Evolutionary conservation across 2,113 vertebrate species (phyloP).

Genomic region (Cairina moschata): DNA sequence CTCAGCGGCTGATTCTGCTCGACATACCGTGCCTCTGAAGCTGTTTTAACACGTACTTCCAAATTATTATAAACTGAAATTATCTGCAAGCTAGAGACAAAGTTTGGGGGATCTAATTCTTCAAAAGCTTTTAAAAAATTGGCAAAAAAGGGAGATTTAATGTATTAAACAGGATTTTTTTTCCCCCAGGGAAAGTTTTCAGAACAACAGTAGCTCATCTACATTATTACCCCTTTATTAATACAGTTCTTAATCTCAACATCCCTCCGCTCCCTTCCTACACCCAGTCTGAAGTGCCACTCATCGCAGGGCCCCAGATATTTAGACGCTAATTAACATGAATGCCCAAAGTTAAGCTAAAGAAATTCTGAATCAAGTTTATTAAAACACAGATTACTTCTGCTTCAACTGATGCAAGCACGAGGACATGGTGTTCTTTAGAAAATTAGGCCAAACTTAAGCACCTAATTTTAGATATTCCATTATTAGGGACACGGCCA

Average conservation of each 20-base stretch:
- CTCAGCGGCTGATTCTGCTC: background rate
- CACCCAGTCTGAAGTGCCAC: rapidly evolving
- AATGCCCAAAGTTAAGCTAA: background rate
- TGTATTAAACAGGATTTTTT: background rate
- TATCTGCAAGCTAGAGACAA: background rate
- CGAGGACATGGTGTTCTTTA: background rate
- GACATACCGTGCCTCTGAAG: background rate
- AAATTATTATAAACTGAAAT: background rate
- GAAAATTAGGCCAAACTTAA: conserved; percentile 25
- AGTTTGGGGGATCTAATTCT: background rate
- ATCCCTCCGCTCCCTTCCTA: background rate
- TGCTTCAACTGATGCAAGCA: background rate
- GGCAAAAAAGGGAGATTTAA: background rate
- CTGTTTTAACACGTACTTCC: background rate
- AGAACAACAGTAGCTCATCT: background rate
- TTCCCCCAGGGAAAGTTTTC: background rate
- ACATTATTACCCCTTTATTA: background rate
- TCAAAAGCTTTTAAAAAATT: background rate
- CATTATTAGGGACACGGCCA: background rate
- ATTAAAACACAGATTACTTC: background rate
- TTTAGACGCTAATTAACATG: background rate
- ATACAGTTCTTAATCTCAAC: background rate
- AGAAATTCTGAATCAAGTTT: background rate
- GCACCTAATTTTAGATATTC: conserved; percentile 44
- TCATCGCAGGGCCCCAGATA: background rate